Evolutionary conservation across 1,140 invertebrate genomes (phyloP).

Genomic region (Pseudomyrmex dendroicus): DNA sequence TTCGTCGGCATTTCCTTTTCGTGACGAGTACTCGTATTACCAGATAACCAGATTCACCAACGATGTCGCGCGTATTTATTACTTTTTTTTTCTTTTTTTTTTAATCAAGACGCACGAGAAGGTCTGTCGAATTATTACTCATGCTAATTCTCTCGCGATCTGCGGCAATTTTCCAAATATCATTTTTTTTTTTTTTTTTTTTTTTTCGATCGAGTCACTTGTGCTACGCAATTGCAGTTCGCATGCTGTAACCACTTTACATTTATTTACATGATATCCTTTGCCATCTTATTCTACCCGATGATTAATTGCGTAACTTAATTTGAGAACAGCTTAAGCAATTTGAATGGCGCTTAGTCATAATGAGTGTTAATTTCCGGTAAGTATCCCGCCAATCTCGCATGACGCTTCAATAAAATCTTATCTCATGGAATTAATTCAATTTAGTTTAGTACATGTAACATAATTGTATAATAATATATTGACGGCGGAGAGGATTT

Average conservation of each 20-base stretch:
- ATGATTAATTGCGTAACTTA: conserved; percentile 51
- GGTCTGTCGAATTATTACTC: conserved; percentile 9
- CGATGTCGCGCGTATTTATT: conserved; percentile 7
- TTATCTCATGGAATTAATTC: conserved; percentile 8
- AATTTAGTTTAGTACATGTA: neutral
- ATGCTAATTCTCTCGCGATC: neutral
- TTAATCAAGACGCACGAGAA: too few relatives aligned
- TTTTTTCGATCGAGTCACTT: conserved; percentile 15
- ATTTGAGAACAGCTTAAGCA: conserved; percentile 36
- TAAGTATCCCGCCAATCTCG: conserved; percentile 6
- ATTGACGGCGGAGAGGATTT: too few relatives aligned
- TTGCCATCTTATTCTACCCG: conserved; percentile 10
- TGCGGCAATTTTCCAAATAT: conserved; percentile 9
- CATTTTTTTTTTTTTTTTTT: too few relatives aligned
- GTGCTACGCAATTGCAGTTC: conserved; percentile 39
- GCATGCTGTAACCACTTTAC: conserved; percentile 36
- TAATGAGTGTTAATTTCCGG: conserved; percentile 29
- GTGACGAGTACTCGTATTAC: conserved; percentile 64
- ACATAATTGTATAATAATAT: neutral
- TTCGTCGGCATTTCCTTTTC: conserved; percentile 58
- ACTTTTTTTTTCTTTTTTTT: neutral
- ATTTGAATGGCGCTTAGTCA: conserved; percentile 24
- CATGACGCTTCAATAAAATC: conserved; percentile 14
- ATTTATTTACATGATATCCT: conserved; percentile 56
- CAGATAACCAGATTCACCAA: conserved; percentile 65